Evolutionary conservation across 2,888 invertebrate genomes (phyloP).

Genomic region (Drosophila engyochracea): DNA sequence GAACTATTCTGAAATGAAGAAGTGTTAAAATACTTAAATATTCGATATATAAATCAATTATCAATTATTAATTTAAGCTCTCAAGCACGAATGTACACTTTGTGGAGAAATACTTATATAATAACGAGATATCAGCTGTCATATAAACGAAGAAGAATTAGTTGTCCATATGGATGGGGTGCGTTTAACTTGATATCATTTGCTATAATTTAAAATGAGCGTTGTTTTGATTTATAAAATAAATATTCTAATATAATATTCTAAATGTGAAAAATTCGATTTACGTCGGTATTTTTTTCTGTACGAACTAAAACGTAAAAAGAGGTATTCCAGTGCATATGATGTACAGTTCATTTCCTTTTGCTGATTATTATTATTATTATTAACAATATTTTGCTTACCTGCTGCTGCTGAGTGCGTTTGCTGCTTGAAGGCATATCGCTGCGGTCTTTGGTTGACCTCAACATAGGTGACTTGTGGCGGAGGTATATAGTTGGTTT

Average conservation of each 20-base stretch:
- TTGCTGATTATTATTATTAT: neutral
- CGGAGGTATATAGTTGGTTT: neutral
- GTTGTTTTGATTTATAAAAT: neutral
- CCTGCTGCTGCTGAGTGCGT: constrained; percentile 21
- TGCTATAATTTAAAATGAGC: no score
- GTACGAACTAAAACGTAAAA: neutral
- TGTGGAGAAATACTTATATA: neutral
- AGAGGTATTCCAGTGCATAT: neutral
- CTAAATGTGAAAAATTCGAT: neutral
- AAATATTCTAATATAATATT: neutral
- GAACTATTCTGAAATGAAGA: neutral
- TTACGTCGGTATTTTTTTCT: neutral
- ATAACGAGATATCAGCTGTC: constrained; percentile 15
- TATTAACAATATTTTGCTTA: constrained; percentile 4
- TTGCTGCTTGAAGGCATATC: constrained; percentile 5
- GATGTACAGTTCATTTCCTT: neutral
- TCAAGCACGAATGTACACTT: constrained; percentile 1
- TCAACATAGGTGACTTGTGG: constrained; percentile 6
- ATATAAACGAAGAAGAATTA: neutral
- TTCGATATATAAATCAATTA: constrained; percentile 11
- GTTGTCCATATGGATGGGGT: neutral
- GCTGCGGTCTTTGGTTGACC: constrained; percentile 1
- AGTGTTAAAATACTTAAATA: neutral
- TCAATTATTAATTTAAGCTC: constrained; percentile 14
- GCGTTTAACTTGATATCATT: neutral